A percentile compares a stretch with the other conserved stretches of the same genome.
phyloP scores from a whole-genome alignment of 2,797 vertebrate genomes.

The Harpagifer antarcticus region DNA sequence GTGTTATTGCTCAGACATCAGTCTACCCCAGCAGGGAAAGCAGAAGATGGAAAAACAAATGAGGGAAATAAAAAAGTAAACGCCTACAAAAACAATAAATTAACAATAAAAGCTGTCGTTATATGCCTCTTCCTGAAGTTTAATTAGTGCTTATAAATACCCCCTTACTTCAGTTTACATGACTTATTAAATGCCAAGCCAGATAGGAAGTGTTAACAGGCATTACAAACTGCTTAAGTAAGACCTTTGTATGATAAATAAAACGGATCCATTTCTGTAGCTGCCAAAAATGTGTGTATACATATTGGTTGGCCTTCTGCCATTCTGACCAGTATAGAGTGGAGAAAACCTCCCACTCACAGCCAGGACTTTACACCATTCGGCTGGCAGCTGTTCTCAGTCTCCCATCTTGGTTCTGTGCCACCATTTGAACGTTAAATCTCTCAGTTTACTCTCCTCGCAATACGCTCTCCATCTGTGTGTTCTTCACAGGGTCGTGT shows the following conservation, averaged over 20 bases:
- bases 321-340: constrained; percentile 15
- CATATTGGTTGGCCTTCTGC: constrained; percentile 2
- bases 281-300: constrained; percentile 2
- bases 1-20: too few species aligned
- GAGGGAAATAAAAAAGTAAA: neutral
- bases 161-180: neutral
- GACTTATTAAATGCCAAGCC: neutral
- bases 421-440: constrained; percentile 21
- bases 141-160: neutral
- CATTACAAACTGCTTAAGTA: neutral
- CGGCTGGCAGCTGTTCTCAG: constrained; percentile 26
- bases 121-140: neutral
- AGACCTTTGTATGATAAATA: constrained; percentile 8
- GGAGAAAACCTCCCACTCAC: constrained; percentile 25
- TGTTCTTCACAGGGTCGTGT: constrained; percentile 28
- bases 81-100: neutral
- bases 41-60: too few species aligned
- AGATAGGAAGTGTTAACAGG: neutral
- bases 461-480: constrained; percentile 61
- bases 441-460: constrained; percentile 23
- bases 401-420: constrained; percentile 16
- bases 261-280: neutral
- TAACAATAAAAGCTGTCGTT: neutral
- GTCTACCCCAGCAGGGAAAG: too few species aligned
- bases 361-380: constrained; percentile 28